phyloP scores from a whole-genome alignment of 2,113 vertebrate species.

The Myotis brandtii region DNA sequence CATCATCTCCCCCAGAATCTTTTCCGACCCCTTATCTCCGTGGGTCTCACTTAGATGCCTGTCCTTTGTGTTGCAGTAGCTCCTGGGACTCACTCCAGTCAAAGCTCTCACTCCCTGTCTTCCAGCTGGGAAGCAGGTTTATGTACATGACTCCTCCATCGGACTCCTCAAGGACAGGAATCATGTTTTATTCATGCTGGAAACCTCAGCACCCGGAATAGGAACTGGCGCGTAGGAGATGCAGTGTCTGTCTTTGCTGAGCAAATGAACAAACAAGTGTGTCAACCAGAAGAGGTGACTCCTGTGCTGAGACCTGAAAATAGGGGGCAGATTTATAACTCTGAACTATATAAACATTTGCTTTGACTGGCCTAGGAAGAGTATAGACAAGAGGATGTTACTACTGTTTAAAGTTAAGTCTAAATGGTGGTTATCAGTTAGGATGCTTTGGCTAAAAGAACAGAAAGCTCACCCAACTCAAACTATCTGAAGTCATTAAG shows the following conservation, averaged over 20 bases:
- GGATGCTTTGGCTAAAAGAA: not conserved
- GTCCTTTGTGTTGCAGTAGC: not conserved
- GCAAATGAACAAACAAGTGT: slow-evolving; percentile 41
- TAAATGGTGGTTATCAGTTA: not conserved
- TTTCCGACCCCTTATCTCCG: not conserved
- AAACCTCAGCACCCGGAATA: slow-evolving; percentile 5
- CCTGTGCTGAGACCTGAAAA: not conserved
- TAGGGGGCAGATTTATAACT: not conserved
- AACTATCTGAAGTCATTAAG: not conserved
- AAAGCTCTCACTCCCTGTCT: not conserved
- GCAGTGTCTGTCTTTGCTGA: slow-evolving; percentile 24
- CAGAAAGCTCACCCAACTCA: not conserved
- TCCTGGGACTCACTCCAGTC: not conserved
- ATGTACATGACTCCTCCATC: not conserved
- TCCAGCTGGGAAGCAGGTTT: not conserved
- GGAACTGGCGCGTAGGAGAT: not conserved
- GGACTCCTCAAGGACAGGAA: slow-evolving; percentile 29
- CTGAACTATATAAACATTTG: not conserved
- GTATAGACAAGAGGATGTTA: not conserved
- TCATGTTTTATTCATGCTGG: slow-evolving; percentile 64
- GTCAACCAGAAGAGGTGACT: slow-evolving; percentile 17
- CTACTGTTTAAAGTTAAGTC: not conserved
- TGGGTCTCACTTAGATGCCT: not conserved
- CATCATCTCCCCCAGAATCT: not conserved
- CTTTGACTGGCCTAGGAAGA: not conserved